phyloP scores from a whole-genome alignment of 2,113 vertebrate genomes.

The Thalassarche chlororhynchos region DNA sequence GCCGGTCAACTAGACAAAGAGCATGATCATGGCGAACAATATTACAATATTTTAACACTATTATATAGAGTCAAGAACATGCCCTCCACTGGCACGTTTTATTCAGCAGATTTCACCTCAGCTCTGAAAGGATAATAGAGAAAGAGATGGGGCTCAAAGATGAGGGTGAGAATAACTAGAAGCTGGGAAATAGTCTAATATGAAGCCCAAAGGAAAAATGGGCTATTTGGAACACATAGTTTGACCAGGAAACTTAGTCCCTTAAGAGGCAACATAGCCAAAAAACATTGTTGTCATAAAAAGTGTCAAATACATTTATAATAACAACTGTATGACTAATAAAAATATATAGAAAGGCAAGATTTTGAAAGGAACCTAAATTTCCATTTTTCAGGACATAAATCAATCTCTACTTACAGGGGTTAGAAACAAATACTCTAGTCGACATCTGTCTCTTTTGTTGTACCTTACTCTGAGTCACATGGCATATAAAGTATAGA shows the following conservation, averaged over 20 bases:
- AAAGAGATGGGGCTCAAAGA: background rate
- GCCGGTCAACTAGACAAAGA: background rate
- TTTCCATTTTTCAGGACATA: background rate
- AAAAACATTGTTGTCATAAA: background rate
- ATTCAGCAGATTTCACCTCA: background rate
- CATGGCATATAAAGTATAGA: background rate
- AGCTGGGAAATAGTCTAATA: background rate
- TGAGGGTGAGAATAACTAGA: background rate
- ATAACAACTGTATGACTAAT: background rate
- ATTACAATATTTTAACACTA: background rate
- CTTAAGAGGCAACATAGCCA: background rate
- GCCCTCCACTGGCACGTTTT: background rate
- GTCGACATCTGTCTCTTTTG: background rate
- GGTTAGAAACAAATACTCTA: background rate
- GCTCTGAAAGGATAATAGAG: background rate
- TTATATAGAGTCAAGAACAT: background rate
- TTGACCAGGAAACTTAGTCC: background rate
- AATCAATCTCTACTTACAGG: background rate
- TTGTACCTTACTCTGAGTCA: background rate
- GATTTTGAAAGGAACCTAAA: background rate
- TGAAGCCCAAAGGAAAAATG: background rate
- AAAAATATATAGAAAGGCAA: background rate
- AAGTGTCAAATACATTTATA: background rate
- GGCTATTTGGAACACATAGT: background rate
- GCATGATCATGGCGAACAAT: background rate